phyloP scores from a whole-genome alignment of 2,888 invertebrate genomes.

The Zaprionus lineosus region DNA sequence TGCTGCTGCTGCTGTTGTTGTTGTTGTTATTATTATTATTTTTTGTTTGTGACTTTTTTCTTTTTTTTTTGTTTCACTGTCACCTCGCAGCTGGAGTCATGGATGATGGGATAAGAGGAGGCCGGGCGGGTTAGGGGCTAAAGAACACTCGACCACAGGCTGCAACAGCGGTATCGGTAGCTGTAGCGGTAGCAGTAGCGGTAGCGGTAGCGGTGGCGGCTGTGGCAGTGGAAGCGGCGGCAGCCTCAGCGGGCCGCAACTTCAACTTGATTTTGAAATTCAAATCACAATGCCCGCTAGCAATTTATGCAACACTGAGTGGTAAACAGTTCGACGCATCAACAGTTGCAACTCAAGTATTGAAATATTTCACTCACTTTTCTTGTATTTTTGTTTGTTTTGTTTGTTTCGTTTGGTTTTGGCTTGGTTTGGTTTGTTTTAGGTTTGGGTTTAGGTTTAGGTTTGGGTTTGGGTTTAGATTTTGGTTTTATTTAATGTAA shows the following conservation, averaged over 20 bases:
- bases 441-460: too few relatives aligned
- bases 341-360: slow-evolving; percentile 42
- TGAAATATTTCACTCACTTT: too few relatives aligned
- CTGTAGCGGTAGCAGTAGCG: background rate
- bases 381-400: too few relatives aligned
- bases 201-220: background rate
- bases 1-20: too few relatives aligned
- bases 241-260: slow-evolving; percentile 33
- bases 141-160: too few relatives aligned
- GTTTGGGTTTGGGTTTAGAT: slow-evolving; percentile 3
- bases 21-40: too few relatives aligned
- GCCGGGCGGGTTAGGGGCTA: background rate
- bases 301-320: slow-evolving; percentile 70
- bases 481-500: slow-evolving; percentile 28
- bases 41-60: slow-evolving; percentile 22
- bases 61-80: slow-evolving; percentile 50
- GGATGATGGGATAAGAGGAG: too few relatives aligned
- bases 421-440: too few relatives aligned
- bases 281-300: slow-evolving; percentile 66
- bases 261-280: slow-evolving; percentile 72
- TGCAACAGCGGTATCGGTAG: slow-evolving; percentile 4
- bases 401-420: too few relatives aligned
- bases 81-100: slow-evolving; percentile 61
- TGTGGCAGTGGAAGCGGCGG: slow-evolving; percentile 5
- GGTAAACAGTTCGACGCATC: slow-evolving; percentile 38